A percentile compares a stretch with the other conserved stretches of the same genome.
phyloP scores from a whole-genome alignment of 2,797 vertebrate genomes.

The Phrynocephalus vlangalii region DNA sequence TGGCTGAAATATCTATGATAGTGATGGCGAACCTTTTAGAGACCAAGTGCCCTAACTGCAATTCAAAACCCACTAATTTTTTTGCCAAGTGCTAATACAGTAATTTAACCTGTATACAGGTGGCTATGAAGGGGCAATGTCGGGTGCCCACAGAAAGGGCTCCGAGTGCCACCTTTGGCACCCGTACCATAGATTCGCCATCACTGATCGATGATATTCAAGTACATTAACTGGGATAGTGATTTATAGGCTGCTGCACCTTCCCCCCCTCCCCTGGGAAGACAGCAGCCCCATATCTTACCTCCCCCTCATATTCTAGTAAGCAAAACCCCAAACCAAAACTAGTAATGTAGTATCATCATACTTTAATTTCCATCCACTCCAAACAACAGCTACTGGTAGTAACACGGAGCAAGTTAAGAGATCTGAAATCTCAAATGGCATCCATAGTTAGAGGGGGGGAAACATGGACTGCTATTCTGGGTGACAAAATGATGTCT shows the following conservation, averaged over 20 bases:
- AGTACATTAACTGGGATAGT: neutral
- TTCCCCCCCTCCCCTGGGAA: neutral
- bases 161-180: too few species aligned
- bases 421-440: neutral
- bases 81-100: too few species aligned
- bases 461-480: neutral
- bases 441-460: neutral
- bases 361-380: neutral
- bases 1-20: neutral
- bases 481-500: neutral
- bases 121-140: too few species aligned
- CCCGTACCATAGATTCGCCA: too few species aligned
- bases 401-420: neutral
- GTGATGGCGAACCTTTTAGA: too few species aligned
- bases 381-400: too few species aligned
- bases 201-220: too few species aligned
- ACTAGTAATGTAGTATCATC: neutral
- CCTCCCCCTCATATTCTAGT: neutral
- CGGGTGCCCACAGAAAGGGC: too few species aligned
- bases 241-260: neutral
- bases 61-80: too few species aligned
- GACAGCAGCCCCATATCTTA: neutral
- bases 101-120: too few species aligned
- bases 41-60: too few species aligned
- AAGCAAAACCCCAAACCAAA: neutral